phyloP scores from a whole-genome alignment of 1,140 invertebrate species.

The Caenorhabditis elegans region DNA sequence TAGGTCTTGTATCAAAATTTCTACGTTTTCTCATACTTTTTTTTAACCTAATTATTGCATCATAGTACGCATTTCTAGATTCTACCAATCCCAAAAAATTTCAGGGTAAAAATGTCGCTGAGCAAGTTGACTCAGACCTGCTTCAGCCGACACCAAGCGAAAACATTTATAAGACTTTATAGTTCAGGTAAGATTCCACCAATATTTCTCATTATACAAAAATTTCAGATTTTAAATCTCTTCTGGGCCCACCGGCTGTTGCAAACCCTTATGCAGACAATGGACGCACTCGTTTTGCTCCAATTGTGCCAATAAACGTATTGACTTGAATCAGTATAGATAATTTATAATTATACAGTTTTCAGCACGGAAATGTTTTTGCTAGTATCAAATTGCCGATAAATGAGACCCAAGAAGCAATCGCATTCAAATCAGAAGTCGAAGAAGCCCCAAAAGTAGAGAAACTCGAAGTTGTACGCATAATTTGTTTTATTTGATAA shows the following conservation, averaged over 20 bases:
- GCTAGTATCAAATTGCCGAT: not conserved
- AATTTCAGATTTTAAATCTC: not conserved
- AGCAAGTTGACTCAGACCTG: not conserved
- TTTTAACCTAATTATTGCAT: too few relatives aligned
- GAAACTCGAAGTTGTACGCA: not conserved
- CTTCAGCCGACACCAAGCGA: slow-evolving; percentile 7
- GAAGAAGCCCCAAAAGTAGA: not conserved
- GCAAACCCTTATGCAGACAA: not conserved
- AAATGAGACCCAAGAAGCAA: not conserved
- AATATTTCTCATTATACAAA: too few relatives aligned
- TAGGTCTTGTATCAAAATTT: too few relatives aligned
- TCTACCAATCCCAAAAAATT: not conserved
- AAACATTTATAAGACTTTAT: not conserved
- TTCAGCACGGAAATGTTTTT: slow-evolving; percentile 3
- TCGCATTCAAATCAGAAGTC: not conserved
- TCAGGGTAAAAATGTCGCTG: slow-evolving; percentile 16
- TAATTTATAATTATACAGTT: not conserved
- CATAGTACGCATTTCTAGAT: not conserved
- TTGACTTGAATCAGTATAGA: too few relatives aligned
- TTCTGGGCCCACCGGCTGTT: not conserved
- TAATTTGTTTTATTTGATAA: not conserved
- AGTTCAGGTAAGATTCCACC: not conserved
- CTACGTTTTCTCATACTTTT: too few relatives aligned
- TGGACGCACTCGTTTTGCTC: not conserved
- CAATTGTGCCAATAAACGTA: not conserved